A percentile compares a stretch with the other conserved stretches of the same genome.
Conservation (phyloP, 2,797 vertebrate genomes). For the Microctenopoma lineatum region DNA sequence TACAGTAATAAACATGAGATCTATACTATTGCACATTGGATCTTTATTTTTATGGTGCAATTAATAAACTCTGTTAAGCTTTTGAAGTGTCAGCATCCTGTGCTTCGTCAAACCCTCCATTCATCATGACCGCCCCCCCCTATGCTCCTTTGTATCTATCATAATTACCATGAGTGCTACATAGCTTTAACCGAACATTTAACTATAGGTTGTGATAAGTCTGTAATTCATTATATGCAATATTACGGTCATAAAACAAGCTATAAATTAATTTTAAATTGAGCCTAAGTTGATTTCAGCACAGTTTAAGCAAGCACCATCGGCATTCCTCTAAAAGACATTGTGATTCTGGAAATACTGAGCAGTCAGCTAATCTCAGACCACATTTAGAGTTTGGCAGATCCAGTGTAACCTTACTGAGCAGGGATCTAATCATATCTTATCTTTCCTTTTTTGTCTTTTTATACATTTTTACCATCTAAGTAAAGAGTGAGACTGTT, state of each 20-base stretch:
- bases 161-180: too few relatives aligned
- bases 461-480: conserved; percentile 45
- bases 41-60: too few relatives aligned
- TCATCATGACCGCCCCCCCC: too few relatives aligned
- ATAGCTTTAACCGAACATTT: too few relatives aligned
- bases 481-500: conserved; percentile 27
- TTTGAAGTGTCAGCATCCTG: too few relatives aligned
- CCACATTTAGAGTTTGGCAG: conserved; percentile 33
- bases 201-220: too few relatives aligned
- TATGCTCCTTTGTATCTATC: too few relatives aligned
- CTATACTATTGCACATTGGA: too few relatives aligned
- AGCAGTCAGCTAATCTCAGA: conserved; percentile 27
- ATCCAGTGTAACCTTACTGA: conserved; percentile 32
- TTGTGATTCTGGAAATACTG: conserved; percentile 30
- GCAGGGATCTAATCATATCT: conserved; percentile 57
- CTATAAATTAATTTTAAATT: not conserved
- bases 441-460: conserved; percentile 27
- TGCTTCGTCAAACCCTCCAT: too few relatives aligned
- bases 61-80: too few relatives aligned
- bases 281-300: not conserved
- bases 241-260: not conserved
- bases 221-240: too few relatives aligned
- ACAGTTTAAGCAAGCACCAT: not conserved
- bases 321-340: conserved; percentile 19
- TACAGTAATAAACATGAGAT: too few relatives aligned